These are phyloP conservation scores for Cephus pygmeus DNA, from an alignment of 2,888 invertebrate genomes.

Conservation along the genomic window DNA sequence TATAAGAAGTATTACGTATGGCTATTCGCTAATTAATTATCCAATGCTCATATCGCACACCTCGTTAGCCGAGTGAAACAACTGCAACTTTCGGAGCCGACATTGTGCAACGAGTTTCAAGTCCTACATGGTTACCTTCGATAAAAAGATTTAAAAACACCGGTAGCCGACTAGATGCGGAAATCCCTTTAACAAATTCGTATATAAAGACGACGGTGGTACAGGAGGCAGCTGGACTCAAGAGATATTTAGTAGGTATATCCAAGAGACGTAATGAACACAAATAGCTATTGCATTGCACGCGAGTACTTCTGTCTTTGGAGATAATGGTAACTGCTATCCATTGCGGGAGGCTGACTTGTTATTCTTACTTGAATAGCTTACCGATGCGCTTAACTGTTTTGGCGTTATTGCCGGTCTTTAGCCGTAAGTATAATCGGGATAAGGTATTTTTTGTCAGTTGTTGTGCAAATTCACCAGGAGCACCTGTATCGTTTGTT, in stretches of 20 bases:
- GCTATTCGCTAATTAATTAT: conserved; percentile 44
- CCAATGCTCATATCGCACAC: conserved; percentile 46
- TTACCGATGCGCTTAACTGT: conserved; percentile 11
- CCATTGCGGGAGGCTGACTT: conserved; percentile 36
- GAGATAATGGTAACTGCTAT: conserved; percentile 45
- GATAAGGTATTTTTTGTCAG: neutral
- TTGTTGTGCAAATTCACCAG: neutral
- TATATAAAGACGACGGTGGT: conserved; percentile 2
- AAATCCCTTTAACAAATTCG: conserved; percentile 17
- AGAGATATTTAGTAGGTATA: conserved; percentile 33
- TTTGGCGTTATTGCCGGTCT: conserved; percentile 21
- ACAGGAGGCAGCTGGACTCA: conserved; percentile 4
- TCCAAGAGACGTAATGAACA: conserved; percentile 36
- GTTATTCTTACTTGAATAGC: conserved; percentile 29
- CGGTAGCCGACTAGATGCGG: neutral
- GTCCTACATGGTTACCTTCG: conserved; percentile 7
- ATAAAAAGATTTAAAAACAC: neutral
- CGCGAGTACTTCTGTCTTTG: conserved; percentile 41
- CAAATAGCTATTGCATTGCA: conserved; percentile 24
- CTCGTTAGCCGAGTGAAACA: conserved; percentile 39
- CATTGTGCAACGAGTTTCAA: conserved; percentile 10
- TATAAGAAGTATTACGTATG: neutral
- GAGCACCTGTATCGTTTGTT: neutral
- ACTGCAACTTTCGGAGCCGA: conserved; percentile 12
- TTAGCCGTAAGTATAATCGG: neutral